phyloP scores from a whole-genome alignment of 2,113 vertebrate species.

The Nycticebus coucang region DNA sequence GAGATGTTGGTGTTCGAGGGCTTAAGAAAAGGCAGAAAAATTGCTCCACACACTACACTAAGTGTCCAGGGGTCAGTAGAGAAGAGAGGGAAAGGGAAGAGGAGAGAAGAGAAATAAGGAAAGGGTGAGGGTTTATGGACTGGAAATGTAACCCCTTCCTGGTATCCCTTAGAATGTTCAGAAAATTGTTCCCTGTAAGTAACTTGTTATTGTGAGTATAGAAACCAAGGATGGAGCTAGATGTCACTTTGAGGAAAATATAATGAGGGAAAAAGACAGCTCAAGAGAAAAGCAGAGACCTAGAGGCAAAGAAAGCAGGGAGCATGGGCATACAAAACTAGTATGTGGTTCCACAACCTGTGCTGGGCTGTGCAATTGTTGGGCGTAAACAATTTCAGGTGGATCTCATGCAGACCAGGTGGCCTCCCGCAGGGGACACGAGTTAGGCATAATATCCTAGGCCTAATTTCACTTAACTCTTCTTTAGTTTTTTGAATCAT shows the following conservation, averaged over 20 bases:
- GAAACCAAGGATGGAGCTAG: not conserved
- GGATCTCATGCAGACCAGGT: too few species aligned
- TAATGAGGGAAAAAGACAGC: not conserved
- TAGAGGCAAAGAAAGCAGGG: not conserved
- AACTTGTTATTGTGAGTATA: not conserved
- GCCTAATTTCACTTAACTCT: not conserved
- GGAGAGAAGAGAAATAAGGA: not conserved
- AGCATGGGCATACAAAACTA: fast-evolving
- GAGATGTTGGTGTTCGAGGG: not conserved
- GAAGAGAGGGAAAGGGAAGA: not conserved
- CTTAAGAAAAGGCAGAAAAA: not conserved
- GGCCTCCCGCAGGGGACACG: not conserved
- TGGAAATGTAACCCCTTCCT: not conserved
- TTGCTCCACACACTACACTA: not conserved
- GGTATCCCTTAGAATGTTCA: not conserved
- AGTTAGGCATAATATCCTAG: not conserved
- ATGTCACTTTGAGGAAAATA: not conserved
- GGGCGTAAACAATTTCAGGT: not conserved
- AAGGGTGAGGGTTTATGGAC: not conserved
- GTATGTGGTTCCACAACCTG: not conserved
- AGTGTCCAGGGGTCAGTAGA: not conserved
- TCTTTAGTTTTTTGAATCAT: not conserved
- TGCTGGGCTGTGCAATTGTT: not conserved
- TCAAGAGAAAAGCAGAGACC: not conserved
- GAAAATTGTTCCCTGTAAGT: not conserved